Percentiles rank a stretch among this genome's conserved stretches.
Evolutionary conservation across 2,797 vertebrate genomes (phyloP).

Genomic region (Falco rusticolus): DNA sequence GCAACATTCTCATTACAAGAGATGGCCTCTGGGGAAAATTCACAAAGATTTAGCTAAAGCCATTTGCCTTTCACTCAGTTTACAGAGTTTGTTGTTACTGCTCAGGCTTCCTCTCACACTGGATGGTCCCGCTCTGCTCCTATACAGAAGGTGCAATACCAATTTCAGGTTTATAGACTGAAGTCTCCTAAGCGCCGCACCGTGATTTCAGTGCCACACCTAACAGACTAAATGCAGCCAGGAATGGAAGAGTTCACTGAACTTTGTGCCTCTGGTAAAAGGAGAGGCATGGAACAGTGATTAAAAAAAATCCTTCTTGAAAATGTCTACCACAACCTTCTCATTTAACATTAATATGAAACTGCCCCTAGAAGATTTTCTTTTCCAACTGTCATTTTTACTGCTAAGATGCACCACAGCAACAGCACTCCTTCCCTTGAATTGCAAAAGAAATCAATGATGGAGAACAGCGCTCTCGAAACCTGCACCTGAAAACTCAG

Average conservation of each 20-base stretch:
- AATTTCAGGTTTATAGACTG: background rate
- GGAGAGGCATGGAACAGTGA: background rate
- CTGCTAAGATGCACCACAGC: background rate
- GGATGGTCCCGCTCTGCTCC: background rate
- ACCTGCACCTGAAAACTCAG: background rate
- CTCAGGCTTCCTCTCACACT: background rate
- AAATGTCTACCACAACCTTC: background rate
- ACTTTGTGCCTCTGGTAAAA: background rate
- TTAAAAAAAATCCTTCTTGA: background rate
- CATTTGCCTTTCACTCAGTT: background rate
- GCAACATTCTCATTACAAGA: background rate
- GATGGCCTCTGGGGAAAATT: background rate
- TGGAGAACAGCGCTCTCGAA: background rate
- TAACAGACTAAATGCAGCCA: background rate
- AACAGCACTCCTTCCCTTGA: background rate
- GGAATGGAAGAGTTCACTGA: background rate
- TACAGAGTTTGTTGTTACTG: background rate
- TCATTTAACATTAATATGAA: background rate
- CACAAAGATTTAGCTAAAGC: background rate
- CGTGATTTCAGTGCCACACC: background rate
- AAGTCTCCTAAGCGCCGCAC: background rate
- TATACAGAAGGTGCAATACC: background rate
- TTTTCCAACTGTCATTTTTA: background rate
- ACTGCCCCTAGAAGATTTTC: background rate
- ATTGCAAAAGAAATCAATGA: background rate